Conservation (phyloP, 2,113 vertebrate genomes). For the Spermophilus dauricus region DNA sequence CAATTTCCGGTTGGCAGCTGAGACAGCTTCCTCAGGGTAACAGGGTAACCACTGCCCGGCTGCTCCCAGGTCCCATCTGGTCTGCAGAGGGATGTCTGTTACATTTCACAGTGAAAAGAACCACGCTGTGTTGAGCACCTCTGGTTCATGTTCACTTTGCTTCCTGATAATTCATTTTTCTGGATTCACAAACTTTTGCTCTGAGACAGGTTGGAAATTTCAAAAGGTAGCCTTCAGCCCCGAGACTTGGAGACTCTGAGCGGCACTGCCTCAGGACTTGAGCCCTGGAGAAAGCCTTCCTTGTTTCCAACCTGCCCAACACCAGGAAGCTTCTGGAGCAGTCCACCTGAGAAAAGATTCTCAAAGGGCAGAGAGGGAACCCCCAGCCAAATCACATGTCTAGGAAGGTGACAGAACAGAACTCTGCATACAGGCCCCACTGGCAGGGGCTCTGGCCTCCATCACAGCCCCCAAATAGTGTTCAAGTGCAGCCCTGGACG, state of each 20-base stretch:
- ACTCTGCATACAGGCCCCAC: fast-evolving
- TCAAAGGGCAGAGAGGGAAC: background rate
- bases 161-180: background rate
- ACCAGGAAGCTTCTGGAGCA: background rate
- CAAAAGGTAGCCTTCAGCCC: background rate
- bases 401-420: background rate
- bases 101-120: no score
- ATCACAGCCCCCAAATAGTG: fast-evolving
- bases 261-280: fast-evolving
- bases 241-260: background rate
- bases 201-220: background rate
- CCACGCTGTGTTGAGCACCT: fast-evolving
- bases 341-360: background rate
- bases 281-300: background rate
- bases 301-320: background rate
- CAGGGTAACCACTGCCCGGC: background rate
- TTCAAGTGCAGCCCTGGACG: no score
- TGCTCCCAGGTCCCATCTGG: background rate
- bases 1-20: background rate
- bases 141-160: background rate
- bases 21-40: background rate
- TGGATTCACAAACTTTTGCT: background rate
- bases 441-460: background rate
- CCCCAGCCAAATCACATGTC: background rate
- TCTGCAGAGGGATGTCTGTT: no score